Base-by-base conservation (phyloP, 2,888 invertebrate genomes). In the Lasioglossum marginatum region DNA sequence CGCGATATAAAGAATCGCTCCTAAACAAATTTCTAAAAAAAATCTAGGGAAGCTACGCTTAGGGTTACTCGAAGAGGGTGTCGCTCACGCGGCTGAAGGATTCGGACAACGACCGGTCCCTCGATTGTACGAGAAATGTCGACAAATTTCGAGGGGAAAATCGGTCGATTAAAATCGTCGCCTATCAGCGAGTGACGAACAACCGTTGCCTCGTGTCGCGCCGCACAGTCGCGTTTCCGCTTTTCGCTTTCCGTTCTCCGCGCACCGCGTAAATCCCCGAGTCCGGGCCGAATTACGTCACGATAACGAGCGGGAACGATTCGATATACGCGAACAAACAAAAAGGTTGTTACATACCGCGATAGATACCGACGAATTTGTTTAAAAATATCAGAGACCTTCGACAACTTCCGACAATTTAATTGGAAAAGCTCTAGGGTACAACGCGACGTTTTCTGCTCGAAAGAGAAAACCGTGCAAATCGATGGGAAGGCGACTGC, bases 211-310 rank as follows among this genome's bases (percentile, higher is more conserved):
- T n/a, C 23, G 52, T 0, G n/a, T n/a, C 57, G 6, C 10, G n/a
- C 0, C 52, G 0, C 23, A 4, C 2, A 40, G 52, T 45, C 57
- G 37, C 34, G n/a, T 74, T 40, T 52, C 23, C 52, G 19, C 5
- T 48, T 48, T 6, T 2, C 23, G 23, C 8, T n/a, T 57, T n/a
- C 8, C 10, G n/a, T 57, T 57, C n/a, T 70, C 27, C 79, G 79
- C 34, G 68, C 45, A 82, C 34, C 73, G 82, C 57, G 82, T 78
- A 78, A 68, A 74, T 43, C 19, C 66, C 52, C 72, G 52, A 31
- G 10, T 31, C 1, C 37, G 14, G 23, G 4, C 14, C 12, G 23
- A 48, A 71, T 57, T 81, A 45, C 76, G 81, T 81, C 81, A 76
- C 80, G 70, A 23, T 23, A 10, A 14, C 16, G 19, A 63, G 76